phyloP scores from a whole-genome alignment of 2,888 invertebrate species.

The Lochmaea crataegi region DNA sequence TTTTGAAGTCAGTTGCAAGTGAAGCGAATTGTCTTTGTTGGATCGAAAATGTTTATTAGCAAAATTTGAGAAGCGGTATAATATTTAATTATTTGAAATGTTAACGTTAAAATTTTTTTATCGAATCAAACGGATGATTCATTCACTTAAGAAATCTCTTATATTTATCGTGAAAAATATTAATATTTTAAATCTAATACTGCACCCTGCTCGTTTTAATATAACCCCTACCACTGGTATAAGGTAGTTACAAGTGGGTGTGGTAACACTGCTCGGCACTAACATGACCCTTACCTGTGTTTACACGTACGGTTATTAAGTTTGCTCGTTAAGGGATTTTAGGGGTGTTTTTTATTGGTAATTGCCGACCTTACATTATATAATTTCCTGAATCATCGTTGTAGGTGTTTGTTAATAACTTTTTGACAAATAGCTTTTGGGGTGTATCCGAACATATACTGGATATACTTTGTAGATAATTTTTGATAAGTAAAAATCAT shows the following conservation, averaged over 20 bases:
- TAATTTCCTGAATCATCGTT: constrained; percentile 19
- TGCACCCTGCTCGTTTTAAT: background rate
- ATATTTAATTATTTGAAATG: too few species aligned
- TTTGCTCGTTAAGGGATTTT: constrained; percentile 20
- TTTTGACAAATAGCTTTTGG: constrained; percentile 18
- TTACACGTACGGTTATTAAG: constrained; percentile 24
- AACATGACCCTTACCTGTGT: constrained; percentile 32
- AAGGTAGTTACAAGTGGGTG: constrained; percentile 48
- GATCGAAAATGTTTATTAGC: too few species aligned
- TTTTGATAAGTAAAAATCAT: background rate
- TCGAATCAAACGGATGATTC: too few species aligned
- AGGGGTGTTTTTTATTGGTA: constrained; percentile 23
- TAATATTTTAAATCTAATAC: background rate
- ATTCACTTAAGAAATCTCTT: too few species aligned
- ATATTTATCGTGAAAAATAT: background rate
- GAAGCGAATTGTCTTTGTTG: too few species aligned
- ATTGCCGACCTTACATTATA: constrained; percentile 17
- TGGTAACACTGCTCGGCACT: constrained; percentile 35
- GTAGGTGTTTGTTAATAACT: constrained; percentile 4
- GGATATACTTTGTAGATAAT: background rate
- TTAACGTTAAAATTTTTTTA: too few species aligned
- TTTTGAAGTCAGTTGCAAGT: too few species aligned
- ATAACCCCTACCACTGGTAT: constrained; percentile 35
- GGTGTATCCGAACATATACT: background rate
- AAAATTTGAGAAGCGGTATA: too few species aligned